Conservation (phyloP, 92 coral and sea anemone species). For the Epizoanthus stellaris region DNA sequence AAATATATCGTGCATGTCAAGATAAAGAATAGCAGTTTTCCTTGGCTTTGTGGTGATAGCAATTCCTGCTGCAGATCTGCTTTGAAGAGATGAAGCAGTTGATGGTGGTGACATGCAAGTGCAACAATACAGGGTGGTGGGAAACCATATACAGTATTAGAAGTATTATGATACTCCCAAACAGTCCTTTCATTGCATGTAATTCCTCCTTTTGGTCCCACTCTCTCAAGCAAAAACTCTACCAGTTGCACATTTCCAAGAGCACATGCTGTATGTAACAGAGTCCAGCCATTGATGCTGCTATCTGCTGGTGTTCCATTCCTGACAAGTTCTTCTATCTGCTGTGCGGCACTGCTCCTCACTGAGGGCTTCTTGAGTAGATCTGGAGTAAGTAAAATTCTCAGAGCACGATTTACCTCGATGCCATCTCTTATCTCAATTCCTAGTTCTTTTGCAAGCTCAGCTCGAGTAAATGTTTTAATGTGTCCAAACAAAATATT, state of each 20-base stretch:
- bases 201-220: background rate
- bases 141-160: background rate
- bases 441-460: background rate
- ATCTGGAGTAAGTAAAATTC: background rate
- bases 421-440: background rate
- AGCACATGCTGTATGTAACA: slow-evolving; percentile 10
- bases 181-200: background rate
- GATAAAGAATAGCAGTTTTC: background rate
- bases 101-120: background rate
- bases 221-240: slow-evolving; percentile 1
- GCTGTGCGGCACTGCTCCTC: too few species aligned
- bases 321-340: too few species aligned
- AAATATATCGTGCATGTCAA: background rate
- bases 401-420: background rate
- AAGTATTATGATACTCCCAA: background rate
- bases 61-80: background rate
- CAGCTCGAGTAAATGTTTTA: background rate
- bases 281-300: slow-evolving; percentile 4
- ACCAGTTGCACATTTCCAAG: slow-evolving; percentile 5
- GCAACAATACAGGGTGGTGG: slow-evolving; percentile 2
- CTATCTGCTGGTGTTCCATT: background rate
- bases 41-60: background rate
- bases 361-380: background rate
- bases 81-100: slow-evolving; percentile 8
- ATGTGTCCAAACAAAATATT: background rate